phyloP scores from a whole-genome alignment of 2,113 vertebrate species.

The Axis porcinus region DNA sequence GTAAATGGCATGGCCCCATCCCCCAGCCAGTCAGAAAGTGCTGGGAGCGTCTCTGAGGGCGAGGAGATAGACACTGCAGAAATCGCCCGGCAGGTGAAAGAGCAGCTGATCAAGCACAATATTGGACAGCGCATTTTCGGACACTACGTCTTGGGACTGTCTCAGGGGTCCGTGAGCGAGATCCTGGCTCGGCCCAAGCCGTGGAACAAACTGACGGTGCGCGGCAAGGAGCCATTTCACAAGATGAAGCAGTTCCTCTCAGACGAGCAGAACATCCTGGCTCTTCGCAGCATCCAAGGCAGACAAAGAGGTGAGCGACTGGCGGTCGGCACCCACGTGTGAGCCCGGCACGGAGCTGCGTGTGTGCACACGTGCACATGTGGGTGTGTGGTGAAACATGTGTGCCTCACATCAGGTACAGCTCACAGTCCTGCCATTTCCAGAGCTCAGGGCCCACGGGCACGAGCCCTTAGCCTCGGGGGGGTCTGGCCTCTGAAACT shows the following conservation, averaged over 20 bases:
- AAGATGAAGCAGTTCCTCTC: conserved; percentile 99
- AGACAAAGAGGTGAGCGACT: conserved; percentile 93
- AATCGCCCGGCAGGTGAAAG: conserved; percentile 97
- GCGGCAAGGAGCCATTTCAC: conserved; percentile 98
- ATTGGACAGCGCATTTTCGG: conserved; percentile 97
- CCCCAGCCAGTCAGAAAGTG: conserved; percentile 94
- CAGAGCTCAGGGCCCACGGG: neutral
- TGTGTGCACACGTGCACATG: neutral
- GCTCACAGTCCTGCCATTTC: neutral
- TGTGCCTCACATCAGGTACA: conserved; percentile 16
- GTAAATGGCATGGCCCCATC: conserved; percentile 93
- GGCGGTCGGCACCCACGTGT: neutral
- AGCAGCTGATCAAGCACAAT: conserved; percentile 99
- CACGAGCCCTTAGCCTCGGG: neutral
- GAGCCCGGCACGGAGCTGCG: neutral
- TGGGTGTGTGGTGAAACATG: neutral
- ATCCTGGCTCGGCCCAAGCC: conserved; percentile 97
- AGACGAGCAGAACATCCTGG: conserved; percentile 97
- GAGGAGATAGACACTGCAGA: conserved; percentile 97
- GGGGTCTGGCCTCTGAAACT: neutral
- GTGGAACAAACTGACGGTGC: conserved; percentile 96
- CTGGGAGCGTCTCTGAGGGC: conserved; percentile 91
- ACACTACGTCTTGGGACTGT: conserved; percentile 97
- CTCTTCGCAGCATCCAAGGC: conserved; percentile 96
- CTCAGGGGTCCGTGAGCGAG: conserved; percentile 97